These are phyloP conservation scores for Globia sparganii DNA, from an alignment of 2,888 invertebrate genomes.

Conservation along the genomic window DNA sequence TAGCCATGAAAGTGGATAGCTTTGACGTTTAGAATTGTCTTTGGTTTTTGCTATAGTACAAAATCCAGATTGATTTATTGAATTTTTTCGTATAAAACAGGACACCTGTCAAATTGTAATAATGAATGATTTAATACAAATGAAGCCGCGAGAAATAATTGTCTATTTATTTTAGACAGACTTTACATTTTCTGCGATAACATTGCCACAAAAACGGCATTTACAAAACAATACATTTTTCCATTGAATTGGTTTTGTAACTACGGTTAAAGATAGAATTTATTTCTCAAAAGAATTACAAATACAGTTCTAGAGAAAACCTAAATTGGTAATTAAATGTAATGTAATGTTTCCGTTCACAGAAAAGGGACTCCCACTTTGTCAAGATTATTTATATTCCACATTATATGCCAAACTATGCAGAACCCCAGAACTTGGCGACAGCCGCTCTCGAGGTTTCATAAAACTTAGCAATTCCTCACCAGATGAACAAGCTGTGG, in stretches of 20 bases:
- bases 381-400: slow-evolving; percentile 22
- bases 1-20: slow-evolving; percentile 16
- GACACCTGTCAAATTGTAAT: background rate
- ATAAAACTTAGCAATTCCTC: slow-evolving; percentile 27
- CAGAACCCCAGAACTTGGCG: slow-evolving; percentile 24
- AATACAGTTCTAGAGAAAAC: no score
- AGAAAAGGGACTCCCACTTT: background rate
- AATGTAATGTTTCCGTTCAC: background rate
- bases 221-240: background rate
- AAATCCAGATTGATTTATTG: background rate
- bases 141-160: background rate
- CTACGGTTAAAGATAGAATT: no score
- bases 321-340: no score
- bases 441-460: slow-evolving; percentile 20
- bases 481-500: background rate
- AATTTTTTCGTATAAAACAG: background rate
- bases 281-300: no score
- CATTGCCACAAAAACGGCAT: background rate
- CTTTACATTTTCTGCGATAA: background rate
- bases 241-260: background rate
- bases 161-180: background rate
- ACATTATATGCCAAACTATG: slow-evolving; percentile 35
- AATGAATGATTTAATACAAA: background rate
- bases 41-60: slow-evolving; percentile 9
- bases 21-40: slow-evolving; percentile 20